Evolutionary conservation across 2,113 vertebrate species (phyloP).

Genomic region (Xenotilapia leptura): DNA sequence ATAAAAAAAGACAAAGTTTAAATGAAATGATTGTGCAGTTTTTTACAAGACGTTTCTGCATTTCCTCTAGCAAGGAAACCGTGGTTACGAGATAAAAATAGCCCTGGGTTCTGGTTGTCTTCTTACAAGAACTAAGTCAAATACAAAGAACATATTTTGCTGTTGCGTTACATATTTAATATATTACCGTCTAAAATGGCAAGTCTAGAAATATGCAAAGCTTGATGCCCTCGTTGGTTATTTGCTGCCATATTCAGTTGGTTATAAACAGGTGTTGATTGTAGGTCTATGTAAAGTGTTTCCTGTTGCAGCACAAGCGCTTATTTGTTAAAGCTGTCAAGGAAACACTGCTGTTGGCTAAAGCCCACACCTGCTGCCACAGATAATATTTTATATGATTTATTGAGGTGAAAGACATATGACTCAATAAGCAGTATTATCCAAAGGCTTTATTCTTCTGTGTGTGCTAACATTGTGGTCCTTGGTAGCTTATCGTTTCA

Average conservation of each 20-base stretch:
- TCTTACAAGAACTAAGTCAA: neutral
- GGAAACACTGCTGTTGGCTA: neutral
- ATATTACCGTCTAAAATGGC: neutral
- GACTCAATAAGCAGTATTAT: neutral
- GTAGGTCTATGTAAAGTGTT: neutral
- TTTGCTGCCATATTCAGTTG: neutral
- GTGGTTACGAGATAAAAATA: neutral
- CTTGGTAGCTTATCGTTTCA: neutral
- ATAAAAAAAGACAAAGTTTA: neutral
- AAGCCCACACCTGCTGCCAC: neutral
- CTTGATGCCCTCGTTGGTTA: neutral
- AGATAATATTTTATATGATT: neutral
- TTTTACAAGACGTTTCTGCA: neutral
- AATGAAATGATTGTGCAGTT: neutral
- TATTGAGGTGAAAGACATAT: neutral
- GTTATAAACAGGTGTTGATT: neutral
- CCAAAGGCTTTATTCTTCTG: neutral
- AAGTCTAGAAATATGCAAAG: neutral
- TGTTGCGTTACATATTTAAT: neutral
- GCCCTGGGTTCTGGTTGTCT: neutral
- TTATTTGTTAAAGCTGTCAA: constrained; percentile 4
- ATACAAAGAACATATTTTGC: neutral
- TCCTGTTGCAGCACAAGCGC: constrained; percentile 24
- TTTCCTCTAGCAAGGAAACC: constrained; percentile 3
- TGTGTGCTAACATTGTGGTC: neutral